phyloP scores from a whole-genome alignment of 2,888 invertebrate species.

The Agrotis puta region DNA sequence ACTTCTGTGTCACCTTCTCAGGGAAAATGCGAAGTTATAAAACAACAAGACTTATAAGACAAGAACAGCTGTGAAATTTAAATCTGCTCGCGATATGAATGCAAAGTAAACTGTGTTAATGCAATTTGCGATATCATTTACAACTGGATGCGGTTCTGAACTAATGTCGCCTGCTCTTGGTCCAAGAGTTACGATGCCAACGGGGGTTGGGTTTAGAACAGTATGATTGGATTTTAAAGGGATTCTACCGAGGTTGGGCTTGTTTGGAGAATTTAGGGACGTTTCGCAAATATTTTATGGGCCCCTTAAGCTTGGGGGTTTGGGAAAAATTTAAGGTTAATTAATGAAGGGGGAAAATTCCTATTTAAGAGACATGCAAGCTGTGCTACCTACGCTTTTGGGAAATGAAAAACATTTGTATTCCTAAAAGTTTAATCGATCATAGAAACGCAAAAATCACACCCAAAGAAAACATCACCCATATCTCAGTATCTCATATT shows the following conservation, averaged over 20 bases:
- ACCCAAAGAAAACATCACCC: constrained; percentile 23
- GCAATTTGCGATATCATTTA: constrained; percentile 84
- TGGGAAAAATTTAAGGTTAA: not conserved
- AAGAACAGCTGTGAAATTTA: constrained; percentile 64
- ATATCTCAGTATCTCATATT: constrained; percentile 35
- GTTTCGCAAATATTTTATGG: constrained; percentile 1
- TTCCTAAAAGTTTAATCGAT: not conserved
- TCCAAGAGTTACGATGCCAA: constrained; percentile 31
- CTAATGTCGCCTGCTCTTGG: constrained; percentile 74
- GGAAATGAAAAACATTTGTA: not conserved
- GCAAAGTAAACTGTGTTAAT: constrained; percentile 76
- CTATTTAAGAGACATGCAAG: not conserved
- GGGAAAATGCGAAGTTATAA: constrained; percentile 58
- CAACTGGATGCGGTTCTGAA: constrained; percentile 72
- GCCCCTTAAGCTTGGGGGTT: not conserved
- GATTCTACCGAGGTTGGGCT: constrained; percentile 15
- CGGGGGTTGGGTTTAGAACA: constrained; percentile 18
- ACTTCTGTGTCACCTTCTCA: constrained; percentile 53
- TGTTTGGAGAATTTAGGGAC: constrained; percentile 21
- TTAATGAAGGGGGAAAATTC: not conserved
- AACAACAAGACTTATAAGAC: constrained; percentile 63
- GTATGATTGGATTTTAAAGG: constrained; percentile 38
- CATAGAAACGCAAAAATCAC: constrained; percentile 2
- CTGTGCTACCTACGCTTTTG: not conserved
- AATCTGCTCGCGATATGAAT: constrained; percentile 73